phyloP scores from a whole-genome alignment of 2,797 vertebrate species.

The Arvicola amphibius region DNA sequence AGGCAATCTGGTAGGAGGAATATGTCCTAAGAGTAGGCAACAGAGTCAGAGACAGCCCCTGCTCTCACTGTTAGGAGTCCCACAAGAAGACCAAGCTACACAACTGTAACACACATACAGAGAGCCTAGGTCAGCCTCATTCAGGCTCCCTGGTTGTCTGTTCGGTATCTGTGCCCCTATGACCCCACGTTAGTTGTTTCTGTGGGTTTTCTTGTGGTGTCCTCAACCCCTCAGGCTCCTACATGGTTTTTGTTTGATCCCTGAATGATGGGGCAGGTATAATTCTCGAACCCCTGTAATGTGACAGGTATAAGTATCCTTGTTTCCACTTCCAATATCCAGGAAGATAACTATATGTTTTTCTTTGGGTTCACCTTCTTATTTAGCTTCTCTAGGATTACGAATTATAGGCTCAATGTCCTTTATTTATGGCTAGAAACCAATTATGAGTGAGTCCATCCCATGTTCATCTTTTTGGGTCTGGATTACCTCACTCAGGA shows the following conservation, averaged over 20 bases:
- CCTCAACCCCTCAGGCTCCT: neutral
- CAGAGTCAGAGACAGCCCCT: too few species aligned
- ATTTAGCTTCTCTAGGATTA: too few species aligned
- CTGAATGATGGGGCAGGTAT: rapidly evolving
- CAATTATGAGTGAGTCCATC: too few species aligned
- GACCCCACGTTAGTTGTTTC: neutral
- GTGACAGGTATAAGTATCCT: neutral
- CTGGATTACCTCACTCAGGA: too few species aligned
- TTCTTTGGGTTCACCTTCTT: too few species aligned
- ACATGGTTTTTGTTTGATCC: neutral
- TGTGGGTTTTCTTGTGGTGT: neutral
- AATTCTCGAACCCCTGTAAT: neutral
- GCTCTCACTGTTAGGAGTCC: too few species aligned
- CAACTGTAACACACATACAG: neutral
- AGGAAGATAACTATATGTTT: too few species aligned
- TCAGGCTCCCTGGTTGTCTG: neutral
- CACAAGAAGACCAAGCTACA: neutral
- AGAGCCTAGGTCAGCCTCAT: neutral
- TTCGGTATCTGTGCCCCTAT: neutral
- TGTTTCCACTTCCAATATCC: too few species aligned
- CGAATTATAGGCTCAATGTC: too few species aligned
- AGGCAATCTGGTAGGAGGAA: too few species aligned
- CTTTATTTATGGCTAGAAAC: too few species aligned
- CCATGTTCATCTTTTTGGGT: too few species aligned
- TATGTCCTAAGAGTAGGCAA: neutral